Evolutionary conservation across 1,140 invertebrate species (phyloP).

Genomic region (Orussus abietinus): DNA sequence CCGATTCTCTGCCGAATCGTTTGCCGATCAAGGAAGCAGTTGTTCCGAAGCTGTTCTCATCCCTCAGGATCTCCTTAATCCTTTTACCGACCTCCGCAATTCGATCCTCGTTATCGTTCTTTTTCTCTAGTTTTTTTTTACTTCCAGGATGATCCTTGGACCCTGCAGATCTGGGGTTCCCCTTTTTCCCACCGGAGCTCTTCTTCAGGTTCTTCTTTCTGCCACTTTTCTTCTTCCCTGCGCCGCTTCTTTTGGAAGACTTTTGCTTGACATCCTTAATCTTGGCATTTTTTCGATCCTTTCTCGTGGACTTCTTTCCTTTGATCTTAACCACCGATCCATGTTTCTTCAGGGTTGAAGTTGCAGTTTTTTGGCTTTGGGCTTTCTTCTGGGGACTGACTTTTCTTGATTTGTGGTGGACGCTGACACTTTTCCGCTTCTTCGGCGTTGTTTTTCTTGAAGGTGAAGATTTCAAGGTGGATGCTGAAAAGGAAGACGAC

Average conservation of each 20-base stretch:
- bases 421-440: not conserved
- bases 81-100: conserved; percentile 11
- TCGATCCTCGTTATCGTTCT: conserved; percentile 6
- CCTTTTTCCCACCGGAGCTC: not conserved
- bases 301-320: too few species aligned
- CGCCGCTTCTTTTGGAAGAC: not conserved
- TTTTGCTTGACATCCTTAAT: not conserved
- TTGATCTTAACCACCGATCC: too few species aligned
- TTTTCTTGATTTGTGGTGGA: not conserved
- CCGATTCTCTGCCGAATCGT: too few species aligned
- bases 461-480: too few species aligned
- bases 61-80: conserved; percentile 18
- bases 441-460: too few species aligned
- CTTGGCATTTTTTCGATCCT: too few species aligned
- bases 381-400: too few species aligned
- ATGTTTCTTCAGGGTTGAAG: too few species aligned
- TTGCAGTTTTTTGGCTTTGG: too few species aligned
- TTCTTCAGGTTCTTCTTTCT: conserved; percentile 8
- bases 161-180: not conserved
- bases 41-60: conserved; percentile 6
- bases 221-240: conserved; percentile 1
- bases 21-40: too few species aligned
- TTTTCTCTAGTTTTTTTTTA: conserved; percentile 17
- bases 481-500: too few species aligned
- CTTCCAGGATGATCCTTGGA: conserved; percentile 1